Evolutionary conservation across 1,140 invertebrate genomes (phyloP), one percentile per base, ranked within the genome.

Genomic region (Zaprionus ornatus): DNA sequence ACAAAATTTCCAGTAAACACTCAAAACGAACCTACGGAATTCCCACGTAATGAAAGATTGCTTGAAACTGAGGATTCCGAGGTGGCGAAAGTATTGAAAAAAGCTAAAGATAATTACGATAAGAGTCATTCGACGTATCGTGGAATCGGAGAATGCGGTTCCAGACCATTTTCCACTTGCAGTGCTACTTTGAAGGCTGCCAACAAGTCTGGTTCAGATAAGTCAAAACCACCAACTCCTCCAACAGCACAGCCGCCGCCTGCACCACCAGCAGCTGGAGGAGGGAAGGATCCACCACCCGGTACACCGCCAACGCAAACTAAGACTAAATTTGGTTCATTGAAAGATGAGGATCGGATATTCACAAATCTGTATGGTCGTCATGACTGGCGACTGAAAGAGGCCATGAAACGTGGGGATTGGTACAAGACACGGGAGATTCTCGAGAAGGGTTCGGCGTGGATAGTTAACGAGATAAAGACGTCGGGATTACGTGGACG

Each of bases 401-500:
- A 45, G 4, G 88, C 88, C 1, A 80, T 83, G 63, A 88, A 83
- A 25, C 84, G 90, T 0, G 88, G 88, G 0, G 88, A 91, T 50
- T 91, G 88, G 88, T 79, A 88, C 79, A 91, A 91, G 35, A 91
- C 88, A 17, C 77, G 82, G 19, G 82, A 91, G 21, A 91, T 91
- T 12, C 19, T 91, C 1, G 67, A 70, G 6, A 88, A 82, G 60
- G 79, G 80, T 0, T 64, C 81, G 0, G 48, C 59, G 17, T 91
- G 90, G 90, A 91, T 95, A 93, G 27, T 95, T 10, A 85, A 95
- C 74, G 95, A 97, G 92, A 93, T 97, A 0, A 96, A 95, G 79
- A 94, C 93, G 10, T 96, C 95, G 15, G 96, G 96, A 1, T 85
- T 97, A 21, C 93, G 96, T 65, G 96, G 96, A 10, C 93, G 96